Conservation (phyloP, 2,888 invertebrate species). For the Rambutsinella grinnellia region DNA sequence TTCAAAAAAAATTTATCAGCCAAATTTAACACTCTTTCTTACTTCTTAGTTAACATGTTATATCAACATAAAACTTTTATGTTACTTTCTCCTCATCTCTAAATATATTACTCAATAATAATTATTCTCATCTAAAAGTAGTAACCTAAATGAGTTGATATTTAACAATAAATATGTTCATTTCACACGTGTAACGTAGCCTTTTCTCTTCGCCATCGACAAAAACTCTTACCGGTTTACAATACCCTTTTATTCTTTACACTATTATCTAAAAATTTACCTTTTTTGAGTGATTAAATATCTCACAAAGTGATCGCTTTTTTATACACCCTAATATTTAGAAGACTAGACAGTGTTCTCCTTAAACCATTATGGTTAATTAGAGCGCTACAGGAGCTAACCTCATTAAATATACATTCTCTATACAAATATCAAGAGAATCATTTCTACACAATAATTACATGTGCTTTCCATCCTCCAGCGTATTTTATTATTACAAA, state of each 20-base stretch:
- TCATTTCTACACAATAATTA: neutral
- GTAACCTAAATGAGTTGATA: slow-evolving; percentile 28
- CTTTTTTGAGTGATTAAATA: slow-evolving; percentile 42
- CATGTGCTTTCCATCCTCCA: neutral
- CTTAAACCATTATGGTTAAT: neutral
- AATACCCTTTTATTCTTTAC: slow-evolving; percentile 45
- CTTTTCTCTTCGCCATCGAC: too few species aligned
- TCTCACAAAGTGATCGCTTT: slow-evolving; percentile 8
- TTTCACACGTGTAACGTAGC: slow-evolving; percentile 14
- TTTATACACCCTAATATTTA: slow-evolving; percentile 9
- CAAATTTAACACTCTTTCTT: slow-evolving; percentile 55
- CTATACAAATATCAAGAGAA: neutral
- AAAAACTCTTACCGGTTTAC: too few species aligned
- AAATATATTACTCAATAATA: slow-evolving; percentile 1
- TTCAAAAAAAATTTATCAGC: slow-evolving; percentile 53
- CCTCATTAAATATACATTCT: neutral
- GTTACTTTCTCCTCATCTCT: slow-evolving; percentile 6
- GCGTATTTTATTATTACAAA: neutral
- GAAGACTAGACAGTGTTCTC: slow-evolving; percentile 51
- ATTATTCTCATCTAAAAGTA: slow-evolving; percentile 15
- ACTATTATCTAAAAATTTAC: neutral
- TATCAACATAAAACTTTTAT: slow-evolving; percentile 48
- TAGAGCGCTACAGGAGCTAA: neutral
- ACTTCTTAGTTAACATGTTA: slow-evolving; percentile 11
- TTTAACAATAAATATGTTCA: slow-evolving; percentile 55